Percentiles rank a stretch among this genome's conserved stretches.
These are phyloP conservation scores for Urocyon cinereoargenteus DNA, from an alignment of 2,797 vertebrate genomes.

Conservation along the genomic window DNA sequence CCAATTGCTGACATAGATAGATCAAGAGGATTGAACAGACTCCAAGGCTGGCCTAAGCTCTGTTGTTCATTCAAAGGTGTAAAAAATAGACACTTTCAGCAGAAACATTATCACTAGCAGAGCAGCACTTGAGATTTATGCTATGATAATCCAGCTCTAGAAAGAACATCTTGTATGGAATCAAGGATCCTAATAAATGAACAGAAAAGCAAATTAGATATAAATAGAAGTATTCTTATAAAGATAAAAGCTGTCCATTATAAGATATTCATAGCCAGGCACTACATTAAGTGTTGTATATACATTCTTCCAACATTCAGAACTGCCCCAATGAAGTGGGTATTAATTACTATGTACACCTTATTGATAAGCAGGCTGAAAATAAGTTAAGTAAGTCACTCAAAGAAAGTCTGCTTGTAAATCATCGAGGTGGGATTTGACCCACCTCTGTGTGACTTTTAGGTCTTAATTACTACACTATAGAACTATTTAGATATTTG, in stretches of 20 bases:
- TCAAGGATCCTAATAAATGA: neutral
- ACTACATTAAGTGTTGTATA: neutral
- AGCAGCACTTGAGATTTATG: neutral
- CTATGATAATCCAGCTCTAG: neutral
- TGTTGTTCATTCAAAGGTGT: neutral
- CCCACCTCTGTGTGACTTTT: constrained; percentile 21
- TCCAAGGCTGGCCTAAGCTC: neutral
- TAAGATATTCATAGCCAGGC: neutral
- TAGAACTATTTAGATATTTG: constrained; percentile 1
- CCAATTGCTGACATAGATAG: neutral
- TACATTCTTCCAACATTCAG: neutral
- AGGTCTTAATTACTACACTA: neutral
- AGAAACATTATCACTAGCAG: neutral
- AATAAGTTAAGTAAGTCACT: constrained; percentile 23
- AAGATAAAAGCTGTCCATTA: neutral
- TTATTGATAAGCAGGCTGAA: neutral
- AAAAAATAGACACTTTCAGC: neutral
- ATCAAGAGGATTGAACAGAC: neutral
- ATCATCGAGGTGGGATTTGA: constrained; percentile 37
- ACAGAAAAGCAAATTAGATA: neutral
- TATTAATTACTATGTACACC: neutral
- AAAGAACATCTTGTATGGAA: neutral
- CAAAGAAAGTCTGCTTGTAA: neutral
- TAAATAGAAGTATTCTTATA: neutral
- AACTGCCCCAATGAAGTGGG: neutral